Base-by-base conservation (phyloP, 2,113 vertebrate genomes). In the Theristicus caerulescens region DNA sequence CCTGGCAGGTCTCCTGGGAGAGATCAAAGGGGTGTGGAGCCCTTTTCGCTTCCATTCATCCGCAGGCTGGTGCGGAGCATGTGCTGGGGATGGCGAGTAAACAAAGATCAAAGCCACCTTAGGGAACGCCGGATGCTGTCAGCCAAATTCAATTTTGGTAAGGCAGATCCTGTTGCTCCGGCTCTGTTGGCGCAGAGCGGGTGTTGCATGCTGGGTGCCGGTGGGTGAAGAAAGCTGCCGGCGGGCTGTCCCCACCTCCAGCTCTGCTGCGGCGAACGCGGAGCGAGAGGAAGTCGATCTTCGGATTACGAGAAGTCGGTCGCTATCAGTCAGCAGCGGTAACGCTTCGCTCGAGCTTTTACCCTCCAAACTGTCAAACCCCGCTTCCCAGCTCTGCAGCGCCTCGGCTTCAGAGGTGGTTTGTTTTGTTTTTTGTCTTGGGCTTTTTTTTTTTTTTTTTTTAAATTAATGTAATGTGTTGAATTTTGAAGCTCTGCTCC, bases 161-260 rank as follows among this genome's bases (percentile, higher is more conserved):
- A 62, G 71, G 73, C 95, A 66, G 91, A 94, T 64, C 97, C 94
- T 97, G 95, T 91, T 92, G 94, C 93, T 96, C 96, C 44, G 4
- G 96, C 94, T 95, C 69, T 2, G 79, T 40, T 36, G 31, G 70
- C 16, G 7, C 3, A 10, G 67, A 34, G 84, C 4, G 59, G 86
- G 76, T 55, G 89, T 83, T 91, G 89, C 64, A 10, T 17, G 78
- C 72, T 0, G 9, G 67, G 58, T 85, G 96, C 42, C 6, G 44
- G 95, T 81, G 96, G 92, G 90, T 94, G 90, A 85, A 95, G 94
- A 61, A 93, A 94, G 85, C 94, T 6, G 2, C 73, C 32, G 10
- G 62, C 13, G 57, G 85, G 79, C 82, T 74, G 92, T 88, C 94
- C 89, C 96, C 94, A 92, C 95, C 96, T 93, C 86, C 94, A 78